Base-by-base conservation (phyloP, 2,888 invertebrate genomes). In the Acanthopleura granulata region DNA sequence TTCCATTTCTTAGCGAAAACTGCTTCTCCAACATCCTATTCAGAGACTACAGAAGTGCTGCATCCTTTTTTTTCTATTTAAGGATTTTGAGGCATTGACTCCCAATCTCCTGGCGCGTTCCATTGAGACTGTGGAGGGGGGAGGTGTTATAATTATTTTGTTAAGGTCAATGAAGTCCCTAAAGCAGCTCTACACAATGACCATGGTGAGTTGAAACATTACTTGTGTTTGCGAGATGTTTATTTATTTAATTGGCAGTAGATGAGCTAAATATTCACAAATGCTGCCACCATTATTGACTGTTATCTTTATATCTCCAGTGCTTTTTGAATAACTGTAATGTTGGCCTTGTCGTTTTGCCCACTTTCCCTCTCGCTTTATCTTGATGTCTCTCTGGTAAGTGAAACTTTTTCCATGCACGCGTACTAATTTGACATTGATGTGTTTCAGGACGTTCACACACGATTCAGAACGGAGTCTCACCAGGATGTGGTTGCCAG, bases 101-200 rank as follows among this genome's bases (percentile, higher is more conserved):
- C 99, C 99, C 0, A 99, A 99, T 91, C 92, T 99, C 78, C 92
- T 99, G 88, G 99, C 99, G 0, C 93, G 99, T 74, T 98, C 99
- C 0, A 93, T 99, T 80, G 99, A 99, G 92, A 99, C 99, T 0
- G 97, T 99, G 0, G 97, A 98, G 92, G 99, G 99, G 29, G 97
- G 97, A n/a, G 92, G 99, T 0, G 93, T 99, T 75, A 87, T 93
- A 22, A 94, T 98, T 72, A 92, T 99, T 78, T 92, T 99, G 12
- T 92, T 99, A 18, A 82, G 85, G 49, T 94, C 95, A 0, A 93
- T 99, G 87, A 93, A 93, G 75, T 98, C 98, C 0, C 92, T 99
- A 30, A 94, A 96, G 87, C 98, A 99, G 89, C 92, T 99, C 4
- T 99, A 96, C 89, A 95, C 98, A 0, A 95, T 99, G 93, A 94